Percentiles rank a stretch among this genome's conserved stretches.
Evolutionary conservation across 2,888 invertebrate species (phyloP).

Genomic region (Dascillus cervinus): DNA sequence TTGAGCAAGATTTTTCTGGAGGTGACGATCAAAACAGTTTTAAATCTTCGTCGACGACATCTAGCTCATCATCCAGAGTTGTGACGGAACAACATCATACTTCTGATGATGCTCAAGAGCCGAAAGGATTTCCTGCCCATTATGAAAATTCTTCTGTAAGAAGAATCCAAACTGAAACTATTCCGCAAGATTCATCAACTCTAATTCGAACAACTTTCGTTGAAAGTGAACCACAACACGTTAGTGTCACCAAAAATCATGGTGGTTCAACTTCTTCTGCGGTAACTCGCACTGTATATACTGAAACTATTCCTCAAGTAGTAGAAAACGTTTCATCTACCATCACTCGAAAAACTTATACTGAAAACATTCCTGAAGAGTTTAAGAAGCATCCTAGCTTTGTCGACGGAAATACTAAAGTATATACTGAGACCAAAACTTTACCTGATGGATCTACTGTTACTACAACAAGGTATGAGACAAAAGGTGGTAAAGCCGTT

Average conservation of each 20-base stretch:
- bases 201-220: too few relatives aligned
- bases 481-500: constrained; percentile 32
- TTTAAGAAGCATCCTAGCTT: constrained; percentile 32
- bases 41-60: constrained; percentile 31
- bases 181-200: too few relatives aligned
- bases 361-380: constrained; percentile 29
- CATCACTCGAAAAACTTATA: constrained; percentile 21
- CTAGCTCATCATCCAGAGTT: constrained; percentile 31
- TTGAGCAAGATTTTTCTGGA: constrained; percentile 46
- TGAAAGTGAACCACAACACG: too few relatives aligned
- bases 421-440: constrained; percentile 58
- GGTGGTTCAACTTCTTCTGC: too few relatives aligned
- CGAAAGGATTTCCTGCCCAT: constrained; percentile 5
- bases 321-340: too few relatives aligned
- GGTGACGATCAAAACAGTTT: constrained; percentile 46
- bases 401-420: constrained; percentile 55
- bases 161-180: too few relatives aligned
- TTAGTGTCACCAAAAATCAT: too few relatives aligned
- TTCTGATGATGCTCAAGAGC: constrained; percentile 17
- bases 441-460: constrained; percentile 59
- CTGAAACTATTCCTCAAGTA: too few relatives aligned
- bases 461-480: constrained; percentile 62
- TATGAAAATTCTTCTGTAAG: constrained; percentile 3
- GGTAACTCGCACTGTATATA: too few relatives aligned
- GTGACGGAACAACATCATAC: constrained; percentile 28